Evolutionary conservation across 2,113 vertebrate species (phyloP).

Genomic region (Campylomormyrus tamandua): DNA sequence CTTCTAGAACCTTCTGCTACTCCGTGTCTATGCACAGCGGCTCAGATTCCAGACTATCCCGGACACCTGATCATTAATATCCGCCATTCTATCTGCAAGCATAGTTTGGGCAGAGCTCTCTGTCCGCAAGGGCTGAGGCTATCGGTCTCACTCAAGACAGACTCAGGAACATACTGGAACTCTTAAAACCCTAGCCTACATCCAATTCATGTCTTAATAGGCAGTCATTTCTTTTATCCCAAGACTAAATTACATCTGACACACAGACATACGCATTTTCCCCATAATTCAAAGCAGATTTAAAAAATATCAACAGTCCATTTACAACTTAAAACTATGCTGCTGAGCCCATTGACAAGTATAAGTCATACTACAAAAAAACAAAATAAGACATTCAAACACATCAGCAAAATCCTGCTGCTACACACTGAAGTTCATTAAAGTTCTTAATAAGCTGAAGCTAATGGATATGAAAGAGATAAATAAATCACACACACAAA

Average conservation of each 20-base stretch:
- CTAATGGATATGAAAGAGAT: background rate
- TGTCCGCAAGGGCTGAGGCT: background rate
- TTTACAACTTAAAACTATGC: background rate
- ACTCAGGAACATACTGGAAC: background rate
- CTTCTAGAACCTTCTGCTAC: background rate
- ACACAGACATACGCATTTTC: background rate
- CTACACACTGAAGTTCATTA: background rate
- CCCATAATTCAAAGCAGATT: background rate
- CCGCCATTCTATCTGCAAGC: background rate
- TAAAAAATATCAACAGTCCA: background rate
- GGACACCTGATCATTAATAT: background rate
- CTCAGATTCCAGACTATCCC: background rate
- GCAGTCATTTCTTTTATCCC: background rate
- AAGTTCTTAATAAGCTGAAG: background rate
- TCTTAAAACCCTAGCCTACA: background rate
- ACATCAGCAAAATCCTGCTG: background rate
- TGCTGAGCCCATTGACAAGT: background rate
- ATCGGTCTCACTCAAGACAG: background rate
- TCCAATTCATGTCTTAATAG: background rate
- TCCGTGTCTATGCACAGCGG: background rate
- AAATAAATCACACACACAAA: background rate
- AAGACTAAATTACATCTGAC: background rate
- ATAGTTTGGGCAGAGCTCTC: background rate
- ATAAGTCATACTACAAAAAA: background rate
- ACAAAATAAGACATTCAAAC: background rate